Conservation (phyloP, 2,113 vertebrate species). For the Spermophilus dauricus region DNA sequence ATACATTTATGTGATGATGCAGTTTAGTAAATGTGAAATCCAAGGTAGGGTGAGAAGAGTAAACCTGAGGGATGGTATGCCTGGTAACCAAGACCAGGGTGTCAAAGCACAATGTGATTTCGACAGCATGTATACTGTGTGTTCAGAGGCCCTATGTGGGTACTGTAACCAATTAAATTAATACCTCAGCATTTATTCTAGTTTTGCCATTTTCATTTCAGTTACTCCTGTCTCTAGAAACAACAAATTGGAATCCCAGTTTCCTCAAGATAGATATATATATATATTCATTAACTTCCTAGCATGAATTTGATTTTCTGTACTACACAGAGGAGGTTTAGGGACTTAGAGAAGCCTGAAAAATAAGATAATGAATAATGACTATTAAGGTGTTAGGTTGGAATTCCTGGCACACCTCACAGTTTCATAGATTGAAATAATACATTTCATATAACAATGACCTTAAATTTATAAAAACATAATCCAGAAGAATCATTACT, state of each 20-base stretch:
- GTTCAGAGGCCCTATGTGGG: background rate
- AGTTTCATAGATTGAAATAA: background rate
- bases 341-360: background rate
- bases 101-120: background rate
- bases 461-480: background rate
- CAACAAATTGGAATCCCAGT: background rate
- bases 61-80: accelerated
- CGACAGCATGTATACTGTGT: accelerated
- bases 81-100: background rate
- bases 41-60: background rate
- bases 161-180: background rate
- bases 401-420: background rate
- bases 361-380: background rate
- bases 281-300: background rate
- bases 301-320: background rate
- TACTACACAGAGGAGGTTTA: background rate
- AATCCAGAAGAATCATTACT: background rate
- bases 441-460: background rate
- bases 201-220: background rate
- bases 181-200: background rate
- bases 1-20: background rate
- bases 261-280: background rate
- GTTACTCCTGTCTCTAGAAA: background rate
- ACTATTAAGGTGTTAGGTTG: background rate
- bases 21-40: background rate